Base-by-base conservation (phyloP, 2,113 vertebrate species). In the Tetrao urogallus region DNA sequence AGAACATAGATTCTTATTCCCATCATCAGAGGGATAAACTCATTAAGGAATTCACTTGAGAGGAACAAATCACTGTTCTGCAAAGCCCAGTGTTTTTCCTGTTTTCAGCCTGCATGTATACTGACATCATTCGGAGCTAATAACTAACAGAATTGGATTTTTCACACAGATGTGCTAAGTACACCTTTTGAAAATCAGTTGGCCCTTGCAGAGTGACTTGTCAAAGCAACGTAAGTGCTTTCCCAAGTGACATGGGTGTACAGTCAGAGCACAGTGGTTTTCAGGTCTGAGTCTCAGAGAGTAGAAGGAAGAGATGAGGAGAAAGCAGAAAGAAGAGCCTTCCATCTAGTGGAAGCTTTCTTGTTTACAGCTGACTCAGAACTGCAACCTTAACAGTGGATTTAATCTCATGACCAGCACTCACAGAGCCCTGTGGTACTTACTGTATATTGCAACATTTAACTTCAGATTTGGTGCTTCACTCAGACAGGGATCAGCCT, bases 351-450 rank as follows among this genome's bases (percentile, higher is more conserved):
- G 64, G 92, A 73, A 83, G 69, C 0, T 82, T 75, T 67, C 40
- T 66, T 90, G 79, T 87, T 76, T 73, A 71, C 67, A 88, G 43
- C 67, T 54, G 17, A 36, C 70, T 70, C 82, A 36, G 75, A 85
- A 38, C 48, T 7, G 34, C 34, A 56, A 8, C 69, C 82, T 42
- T 50, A 61, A 32, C 17, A 22, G 38, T 0, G 3, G 42, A 13
- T 47, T 64, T 27, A 28, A 42, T 22, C 28, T 54, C 3, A 0
- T 3, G 16, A 50, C 57, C 11, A 36, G 4, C 43, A 40, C 32
- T 38, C 2, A 0, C 38, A 75, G 70, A 82, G 13, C 43, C 47
- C 27, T 30, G 45, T 18, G 15, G 20, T 64, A 36, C 38, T 50
- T 54, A 30, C 52, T 54, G 11, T 27, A 1, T 50, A 21, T 14